Base-by-base conservation (phyloP, 2,888 invertebrate genomes). In the Andricus curvator region DNA sequence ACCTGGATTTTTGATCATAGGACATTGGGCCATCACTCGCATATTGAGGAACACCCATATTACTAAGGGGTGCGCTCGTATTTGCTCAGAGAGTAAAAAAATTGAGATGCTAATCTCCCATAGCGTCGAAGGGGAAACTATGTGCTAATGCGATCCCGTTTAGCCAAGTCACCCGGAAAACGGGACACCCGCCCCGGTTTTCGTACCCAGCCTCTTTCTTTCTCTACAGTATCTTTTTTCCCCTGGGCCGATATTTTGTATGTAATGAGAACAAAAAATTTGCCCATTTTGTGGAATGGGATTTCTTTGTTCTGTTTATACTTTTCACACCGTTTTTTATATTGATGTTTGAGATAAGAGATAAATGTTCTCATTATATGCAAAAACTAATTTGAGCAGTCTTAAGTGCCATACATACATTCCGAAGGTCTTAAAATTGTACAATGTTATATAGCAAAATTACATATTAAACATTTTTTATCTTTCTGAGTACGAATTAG, bases 151-250 rank as follows among this genome's bases (percentile, higher is more conserved):
- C 81, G 83, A 83, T 85, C 84, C 84, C 82, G 82, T 85, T 85
- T 85, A 85, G 84, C 87, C 90, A 92, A 92, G 92, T 92, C 91
- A 92, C 82, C 90, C 91, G 92, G 91, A 92, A 93, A 93, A 90
- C 92, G 92, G 90, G 89, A 89, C 91, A 90, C 90, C 89, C 90
- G 90, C 88, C 88, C 88, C 86, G 85, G 83, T 89, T 88, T 88
- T 84, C 86, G 86, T 85, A 56, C 62, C 65, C 76, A 29, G 77
- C 20, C 65, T 78, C 79, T 80, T 29, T 67, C 74, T 81, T 76
- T 78, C 80, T 70, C 25, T 48, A 56, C 74, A 48, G 51, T 51
- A 8, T 37, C 74, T 74, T 48, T 48, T 74, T 74, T 74, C 51
- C 20, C 29, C 70, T n/a, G 4, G 17, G 62, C 37, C 20, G 15